These are phyloP conservation scores for Nerophis ophidion DNA, from an alignment of 2,113 vertebrate genomes.

Conservation along the genomic window DNA sequence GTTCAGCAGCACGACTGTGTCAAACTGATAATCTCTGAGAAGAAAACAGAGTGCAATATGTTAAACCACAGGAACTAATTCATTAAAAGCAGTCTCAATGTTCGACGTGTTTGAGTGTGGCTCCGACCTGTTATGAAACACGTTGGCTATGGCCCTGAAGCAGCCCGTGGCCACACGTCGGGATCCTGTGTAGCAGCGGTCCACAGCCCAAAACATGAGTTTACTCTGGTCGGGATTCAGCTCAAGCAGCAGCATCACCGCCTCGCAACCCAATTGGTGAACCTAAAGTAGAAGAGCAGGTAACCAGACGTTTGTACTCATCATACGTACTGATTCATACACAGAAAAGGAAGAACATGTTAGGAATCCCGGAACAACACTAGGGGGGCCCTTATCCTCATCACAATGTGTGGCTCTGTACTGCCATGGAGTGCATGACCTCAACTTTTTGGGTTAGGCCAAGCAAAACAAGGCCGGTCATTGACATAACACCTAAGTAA, in stretches of 20 bases:
- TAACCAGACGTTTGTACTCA: too few relatives aligned
- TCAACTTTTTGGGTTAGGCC: conserved; percentile 1
- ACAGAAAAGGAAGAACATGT: too few relatives aligned
- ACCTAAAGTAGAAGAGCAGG: conserved; percentile 69
- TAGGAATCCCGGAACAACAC: conserved; percentile 1
- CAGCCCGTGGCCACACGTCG: conserved; percentile 90
- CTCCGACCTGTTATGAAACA: conserved; percentile 92
- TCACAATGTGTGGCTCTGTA: background rate
- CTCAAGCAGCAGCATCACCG: conserved; percentile 91
- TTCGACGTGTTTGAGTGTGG: too few relatives aligned
- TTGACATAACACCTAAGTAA: conserved; percentile 6
- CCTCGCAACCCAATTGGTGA: conserved; percentile 95
- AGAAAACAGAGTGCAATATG: background rate
- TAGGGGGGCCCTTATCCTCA: background rate
- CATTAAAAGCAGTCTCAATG: background rate
- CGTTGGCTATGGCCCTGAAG: conserved; percentile 93
- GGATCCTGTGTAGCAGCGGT: conserved; percentile 95
- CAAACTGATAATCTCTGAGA: conserved; percentile 95
- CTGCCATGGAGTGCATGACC: background rate
- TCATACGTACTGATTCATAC: too few relatives aligned
- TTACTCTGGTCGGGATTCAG: conserved; percentile 98
- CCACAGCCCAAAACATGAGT: conserved; percentile 97
- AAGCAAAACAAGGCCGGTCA: background rate
- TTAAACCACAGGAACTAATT: background rate
- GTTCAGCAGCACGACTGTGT: conserved; percentile 96